These are phyloP conservation scores for Macrosiphum euphorbiae DNA, from an alignment of 2,888 invertebrate species.

Conservation along the genomic window DNA sequence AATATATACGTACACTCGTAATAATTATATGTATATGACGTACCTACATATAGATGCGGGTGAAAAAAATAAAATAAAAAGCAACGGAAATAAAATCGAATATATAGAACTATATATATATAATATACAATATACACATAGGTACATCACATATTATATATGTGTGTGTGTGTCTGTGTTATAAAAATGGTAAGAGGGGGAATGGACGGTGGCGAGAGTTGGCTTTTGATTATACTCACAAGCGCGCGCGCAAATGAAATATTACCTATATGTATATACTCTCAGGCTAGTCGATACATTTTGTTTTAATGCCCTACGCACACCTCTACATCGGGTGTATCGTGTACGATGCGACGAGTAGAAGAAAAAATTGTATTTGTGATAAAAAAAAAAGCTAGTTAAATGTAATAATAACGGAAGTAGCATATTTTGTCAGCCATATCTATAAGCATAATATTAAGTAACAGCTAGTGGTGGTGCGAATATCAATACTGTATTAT, in stretches of 20 bases:
- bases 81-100: slow-evolving; percentile 50
- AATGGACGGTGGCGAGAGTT: neutral
- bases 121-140: neutral
- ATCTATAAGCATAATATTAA: neutral
- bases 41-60: neutral
- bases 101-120: slow-evolving; percentile 3
- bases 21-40: neutral
- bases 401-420: neutral
- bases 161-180: too few relatives aligned
- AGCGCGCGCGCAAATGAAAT: neutral
- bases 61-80: slow-evolving; percentile 30
- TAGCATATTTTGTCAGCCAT: neutral
- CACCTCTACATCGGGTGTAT: neutral
- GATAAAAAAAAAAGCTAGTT: neutral
- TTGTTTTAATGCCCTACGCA: neutral
- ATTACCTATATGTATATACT: neutral
- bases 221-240: slow-evolving; percentile 29
- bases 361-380: neutral
- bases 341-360: neutral
- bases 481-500: neutral
- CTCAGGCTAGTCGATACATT: neutral
- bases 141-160: too few relatives aligned
- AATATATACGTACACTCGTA: neutral
- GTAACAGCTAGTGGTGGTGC: neutral
- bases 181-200: neutral